Evolutionary conservation across 2,888 invertebrate species (phyloP), one percentile per base, ranked within the genome.

Genomic region (Polylopha cassiicola): DNA sequence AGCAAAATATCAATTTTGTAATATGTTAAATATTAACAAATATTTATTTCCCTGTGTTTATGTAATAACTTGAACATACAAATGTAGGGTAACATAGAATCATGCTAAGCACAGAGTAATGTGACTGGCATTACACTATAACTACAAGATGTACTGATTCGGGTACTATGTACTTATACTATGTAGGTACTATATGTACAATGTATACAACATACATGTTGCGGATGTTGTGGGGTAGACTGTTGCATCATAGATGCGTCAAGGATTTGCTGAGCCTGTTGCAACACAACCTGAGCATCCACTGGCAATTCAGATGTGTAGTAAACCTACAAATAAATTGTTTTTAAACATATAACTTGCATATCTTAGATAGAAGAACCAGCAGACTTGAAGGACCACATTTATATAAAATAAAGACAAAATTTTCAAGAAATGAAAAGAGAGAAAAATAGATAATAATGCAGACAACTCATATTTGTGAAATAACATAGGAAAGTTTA

Each of bases 201-300:
- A 41, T 34, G 24, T 36, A 20, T 20, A 36, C 41, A 41, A 86
- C 86, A 84, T 86, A 86, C 86, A 82, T 86, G 87, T 81, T 82
- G 85, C 47, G 82, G 78, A 62, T 77, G 84, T 66, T 81, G 86
- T 68, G 78, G 64, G 61, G 82, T 69, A 59, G 80, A 66, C 68
- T 84, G 86, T 77, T 82, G 85, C 82, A 86, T 81, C 73, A 82
- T 58, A 73, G 86, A 85, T 76, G 85, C 80, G 67, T 86, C 86
- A 75, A 86, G 84, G 68, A 86, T 81, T 72, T 86, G 86, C 71
- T 87, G 86, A 55, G 82, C 78, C 58, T 86, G 86, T 75, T 86
- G 87, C 69, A 86, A 85, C 55, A 86, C 85, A 73, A 86, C 84
- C 75, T 86, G 86, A 67, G 84, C 78, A 66, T 86, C 86, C 78